Conservation (phyloP, 2,113 vertebrate species). For the Tragelaphus imberbis region DNA sequence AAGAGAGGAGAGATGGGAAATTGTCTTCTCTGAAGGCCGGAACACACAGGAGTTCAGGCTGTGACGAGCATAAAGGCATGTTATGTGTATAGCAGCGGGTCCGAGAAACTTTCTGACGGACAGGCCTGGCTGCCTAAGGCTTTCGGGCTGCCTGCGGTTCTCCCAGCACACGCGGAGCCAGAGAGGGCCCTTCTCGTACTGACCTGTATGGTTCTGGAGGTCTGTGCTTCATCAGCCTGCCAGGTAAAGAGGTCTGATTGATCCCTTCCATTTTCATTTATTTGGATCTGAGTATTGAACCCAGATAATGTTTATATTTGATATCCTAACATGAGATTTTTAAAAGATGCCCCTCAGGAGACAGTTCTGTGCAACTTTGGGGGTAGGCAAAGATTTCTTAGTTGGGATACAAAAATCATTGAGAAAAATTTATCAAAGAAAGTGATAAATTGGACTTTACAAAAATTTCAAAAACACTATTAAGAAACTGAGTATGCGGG, state of each 20-base stretch:
- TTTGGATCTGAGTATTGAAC: neutral
- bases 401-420: neutral
- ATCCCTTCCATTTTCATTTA: neutral
- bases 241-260: neutral
- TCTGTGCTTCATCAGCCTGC: neutral
- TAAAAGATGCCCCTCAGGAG: neutral
- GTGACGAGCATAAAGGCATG: rapidly evolving
- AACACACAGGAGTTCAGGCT: neutral
- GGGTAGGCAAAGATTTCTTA: neutral
- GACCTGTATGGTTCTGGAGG: neutral
- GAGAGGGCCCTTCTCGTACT: neutral
- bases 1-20: neutral
- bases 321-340: neutral
- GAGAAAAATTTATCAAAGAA: neutral
- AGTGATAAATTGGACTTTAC: neutral
- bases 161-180: neutral
- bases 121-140: too few species aligned
- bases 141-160: neutral
- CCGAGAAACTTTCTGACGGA: neutral
- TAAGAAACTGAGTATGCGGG: neutral
- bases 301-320: neutral
- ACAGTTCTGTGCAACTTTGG: neutral
- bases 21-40: neutral
- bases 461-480: neutral
- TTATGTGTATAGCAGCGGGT: too few species aligned